Evolutionary conservation across 2,888 invertebrate species (phyloP).

Genomic region (Volucella inanis): DNA sequence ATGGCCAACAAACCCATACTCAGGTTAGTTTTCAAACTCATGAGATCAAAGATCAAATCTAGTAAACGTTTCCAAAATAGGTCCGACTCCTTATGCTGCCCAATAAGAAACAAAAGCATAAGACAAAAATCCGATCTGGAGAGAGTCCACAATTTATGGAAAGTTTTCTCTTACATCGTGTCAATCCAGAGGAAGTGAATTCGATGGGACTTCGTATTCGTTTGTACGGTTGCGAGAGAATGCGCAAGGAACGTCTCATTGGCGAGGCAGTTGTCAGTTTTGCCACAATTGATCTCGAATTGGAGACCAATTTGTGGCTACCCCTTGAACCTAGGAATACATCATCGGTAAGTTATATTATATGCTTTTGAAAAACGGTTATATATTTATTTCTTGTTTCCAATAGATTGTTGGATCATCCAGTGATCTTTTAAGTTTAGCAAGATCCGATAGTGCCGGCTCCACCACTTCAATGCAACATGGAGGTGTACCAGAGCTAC

Average conservation of each 20-base stretch:
- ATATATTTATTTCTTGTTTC: constrained; percentile 9
- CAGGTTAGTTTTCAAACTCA: constrained; percentile 84
- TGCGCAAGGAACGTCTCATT: constrained; percentile 95
- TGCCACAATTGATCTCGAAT: constrained; percentile 93
- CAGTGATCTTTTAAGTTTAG: constrained; percentile 90
- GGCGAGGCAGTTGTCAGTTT: constrained; percentile 96
- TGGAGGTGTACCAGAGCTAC: constrained; percentile 95
- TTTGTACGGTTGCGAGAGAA: constrained; percentile 95
- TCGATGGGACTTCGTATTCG: constrained; percentile 95
- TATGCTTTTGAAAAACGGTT: not conserved
- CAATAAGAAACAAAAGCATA: constrained; percentile 96
- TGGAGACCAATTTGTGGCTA: constrained; percentile 95
- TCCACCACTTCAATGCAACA: constrained; percentile 95
- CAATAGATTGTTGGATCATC: constrained; percentile 84
- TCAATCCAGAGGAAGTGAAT: constrained; percentile 97
- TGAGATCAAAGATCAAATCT: not conserved
- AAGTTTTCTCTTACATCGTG: constrained; percentile 93
- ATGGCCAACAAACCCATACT: constrained; percentile 87
- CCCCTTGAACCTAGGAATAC: constrained; percentile 90
- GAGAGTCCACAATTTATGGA: constrained; percentile 97
- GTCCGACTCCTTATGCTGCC: constrained; percentile 94
- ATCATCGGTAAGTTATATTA: constrained; percentile 83
- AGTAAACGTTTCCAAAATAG: constrained; percentile 83
- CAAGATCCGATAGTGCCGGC: constrained; percentile 96
- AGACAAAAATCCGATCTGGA: constrained; percentile 95